Conservation (phyloP, 2,888 invertebrate genomes). For the Limnephilus marmoratus region DNA sequence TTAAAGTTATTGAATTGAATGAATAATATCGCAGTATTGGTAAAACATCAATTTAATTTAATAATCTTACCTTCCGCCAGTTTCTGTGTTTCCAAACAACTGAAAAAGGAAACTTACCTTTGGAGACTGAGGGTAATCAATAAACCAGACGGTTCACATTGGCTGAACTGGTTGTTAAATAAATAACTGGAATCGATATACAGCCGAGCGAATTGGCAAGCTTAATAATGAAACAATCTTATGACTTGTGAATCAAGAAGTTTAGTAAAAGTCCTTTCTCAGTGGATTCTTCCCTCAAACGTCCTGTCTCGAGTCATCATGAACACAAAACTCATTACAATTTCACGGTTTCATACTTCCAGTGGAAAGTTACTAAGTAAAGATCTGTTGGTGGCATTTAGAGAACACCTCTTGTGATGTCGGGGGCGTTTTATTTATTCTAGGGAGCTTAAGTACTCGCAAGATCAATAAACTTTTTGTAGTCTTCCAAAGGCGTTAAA, state of each 20-base stretch:
- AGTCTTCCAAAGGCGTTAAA: slow-evolving; percentile 19
- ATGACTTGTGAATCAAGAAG: slow-evolving; percentile 53
- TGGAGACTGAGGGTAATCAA: slow-evolving; percentile 50
- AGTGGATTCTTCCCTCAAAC: slow-evolving; percentile 40
- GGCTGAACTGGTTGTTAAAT: slow-evolving; percentile 57
- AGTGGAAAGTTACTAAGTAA: slow-evolving; percentile 30
- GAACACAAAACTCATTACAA: slow-evolving; percentile 63
- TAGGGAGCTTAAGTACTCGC: not conserved
- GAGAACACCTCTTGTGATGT: slow-evolving; percentile 28
- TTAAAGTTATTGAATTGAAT: not conserved
- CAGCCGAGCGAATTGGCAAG: slow-evolving; percentile 51
- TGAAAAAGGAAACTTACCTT: slow-evolving; percentile 33
- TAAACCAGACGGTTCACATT: slow-evolving; percentile 48
- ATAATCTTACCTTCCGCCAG: not conserved
- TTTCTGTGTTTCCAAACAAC: slow-evolving; percentile 17
- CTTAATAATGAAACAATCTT: slow-evolving; percentile 52
- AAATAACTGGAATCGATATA: slow-evolving; percentile 60
- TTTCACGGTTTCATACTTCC: slow-evolving; percentile 63
- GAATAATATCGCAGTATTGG: not conserved
- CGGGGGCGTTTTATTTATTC: slow-evolving; percentile 25
- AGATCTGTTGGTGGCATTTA: slow-evolving; percentile 10
- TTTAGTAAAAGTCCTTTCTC: slow-evolving; percentile 44
- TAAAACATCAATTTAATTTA: not conserved
- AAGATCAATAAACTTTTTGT: slow-evolving; percentile 32
- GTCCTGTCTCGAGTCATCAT: slow-evolving; percentile 46